phyloP scores from a whole-genome alignment of 2,797 vertebrate genomes.

The Gallinago nigripennis region DNA sequence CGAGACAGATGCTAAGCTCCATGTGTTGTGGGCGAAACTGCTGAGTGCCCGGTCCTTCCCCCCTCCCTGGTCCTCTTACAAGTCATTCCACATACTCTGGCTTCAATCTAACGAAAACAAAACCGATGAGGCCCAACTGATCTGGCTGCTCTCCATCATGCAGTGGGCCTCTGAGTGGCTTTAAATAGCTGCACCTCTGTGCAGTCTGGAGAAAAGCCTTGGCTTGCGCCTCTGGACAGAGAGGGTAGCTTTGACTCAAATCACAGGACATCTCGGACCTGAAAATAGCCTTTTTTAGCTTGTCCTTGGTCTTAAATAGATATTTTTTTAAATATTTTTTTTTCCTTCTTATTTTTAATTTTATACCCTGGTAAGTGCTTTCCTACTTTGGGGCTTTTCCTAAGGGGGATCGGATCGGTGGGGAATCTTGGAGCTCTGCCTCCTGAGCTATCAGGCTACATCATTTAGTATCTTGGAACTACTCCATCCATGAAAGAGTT shows the following conservation, averaged over 20 bases:
- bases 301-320: not conserved
- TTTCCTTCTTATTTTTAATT: not conserved
- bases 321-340: not conserved
- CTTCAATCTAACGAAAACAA: slow-evolving; percentile 51
- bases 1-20: not conserved
- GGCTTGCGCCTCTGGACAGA: not conserved
- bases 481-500: slow-evolving; percentile 73
- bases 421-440: slow-evolving; percentile 72
- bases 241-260: not conserved
- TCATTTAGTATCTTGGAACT: slow-evolving; percentile 75
- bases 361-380: slow-evolving; percentile 16
- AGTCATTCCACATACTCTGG: slow-evolving; percentile 35
- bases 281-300: not conserved
- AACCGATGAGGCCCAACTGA: slow-evolving; percentile 44
- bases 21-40: not conserved
- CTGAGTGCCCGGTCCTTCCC: not conserved
- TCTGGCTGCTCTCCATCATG: slow-evolving; percentile 54
- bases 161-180: slow-evolving; percentile 19
- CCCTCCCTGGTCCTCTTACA: slow-evolving; percentile 41
- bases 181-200: slow-evolving; percentile 61
- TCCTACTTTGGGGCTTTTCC: slow-evolving; percentile 40
- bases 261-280: not conserved
- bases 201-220: not conserved
- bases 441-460: slow-evolving; percentile 68
- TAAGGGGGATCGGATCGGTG: not conserved